Conservation (phyloP, 30 jellyfish, hydroid and myxozoan genomes). For the Hydractinia echinata region DNA sequence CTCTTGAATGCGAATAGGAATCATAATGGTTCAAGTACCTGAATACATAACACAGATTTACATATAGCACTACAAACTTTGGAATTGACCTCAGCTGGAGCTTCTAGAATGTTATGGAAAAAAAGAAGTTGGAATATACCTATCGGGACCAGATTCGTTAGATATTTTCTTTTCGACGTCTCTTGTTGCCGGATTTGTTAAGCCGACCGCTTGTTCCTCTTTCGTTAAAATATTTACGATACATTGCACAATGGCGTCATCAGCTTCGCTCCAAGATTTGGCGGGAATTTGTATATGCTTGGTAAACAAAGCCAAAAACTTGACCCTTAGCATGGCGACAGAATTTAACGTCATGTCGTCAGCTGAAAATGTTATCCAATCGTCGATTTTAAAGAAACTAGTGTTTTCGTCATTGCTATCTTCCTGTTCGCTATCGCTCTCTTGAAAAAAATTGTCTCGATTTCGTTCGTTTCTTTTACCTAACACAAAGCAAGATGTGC, state of each 20-base stretch:
- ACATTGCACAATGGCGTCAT: conserved; percentile 74
- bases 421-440: conserved; percentile 79
- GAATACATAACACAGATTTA: too few relatives aligned
- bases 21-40: too few relatives aligned
- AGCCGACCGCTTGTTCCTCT: conserved; percentile 51
- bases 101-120: too few relatives aligned
- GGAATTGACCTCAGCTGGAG: too few relatives aligned
- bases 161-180: conserved; percentile 17
- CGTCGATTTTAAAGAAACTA: conserved; percentile 68
- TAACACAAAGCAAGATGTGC: not conserved
- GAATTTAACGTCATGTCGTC: conserved; percentile 66
- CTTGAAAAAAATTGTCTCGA: conserved; percentile 39
- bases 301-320: conserved; percentile 56
- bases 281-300: conserved; percentile 70
- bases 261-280: conserved; percentile 76
- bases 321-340: conserved; percentile 49
- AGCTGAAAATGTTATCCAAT: conserved; percentile 86
- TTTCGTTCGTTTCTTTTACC: conserved; percentile 15
- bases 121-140: too few relatives aligned
- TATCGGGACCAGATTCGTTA: too few relatives aligned
- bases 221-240: conserved; percentile 48
- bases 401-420: conserved; percentile 29
- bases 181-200: conserved; percentile 32
- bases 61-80: too few relatives aligned
- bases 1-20: not conserved